phyloP scores from a whole-genome alignment of 2,797 vertebrate species.

The Anableps anableps region DNA sequence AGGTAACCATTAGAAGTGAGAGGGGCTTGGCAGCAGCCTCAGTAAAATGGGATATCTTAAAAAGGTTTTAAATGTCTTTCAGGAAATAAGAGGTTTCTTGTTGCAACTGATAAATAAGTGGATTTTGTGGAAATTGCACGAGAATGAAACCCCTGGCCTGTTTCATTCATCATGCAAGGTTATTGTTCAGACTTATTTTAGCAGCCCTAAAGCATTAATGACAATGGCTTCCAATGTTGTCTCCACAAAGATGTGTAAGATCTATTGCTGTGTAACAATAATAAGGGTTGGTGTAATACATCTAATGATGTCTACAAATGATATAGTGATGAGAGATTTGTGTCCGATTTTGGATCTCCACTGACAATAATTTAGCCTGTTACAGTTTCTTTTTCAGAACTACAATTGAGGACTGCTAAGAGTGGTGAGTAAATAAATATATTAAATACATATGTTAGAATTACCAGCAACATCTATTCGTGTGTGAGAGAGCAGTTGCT shows the following conservation, averaged over 20 bases:
- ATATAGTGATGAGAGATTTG: background rate
- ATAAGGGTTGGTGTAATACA: background rate
- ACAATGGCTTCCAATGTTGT: constrained; percentile 19
- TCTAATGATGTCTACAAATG: background rate
- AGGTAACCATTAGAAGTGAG: constrained; percentile 75
- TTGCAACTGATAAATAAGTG: constrained; percentile 38
- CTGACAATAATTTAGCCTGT: background rate
- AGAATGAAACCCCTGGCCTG: constrained; percentile 6
- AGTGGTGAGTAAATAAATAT: background rate
- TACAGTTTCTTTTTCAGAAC: background rate
- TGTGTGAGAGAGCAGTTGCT: background rate
- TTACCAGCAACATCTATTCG: background rate
- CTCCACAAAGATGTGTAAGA: constrained; percentile 39
- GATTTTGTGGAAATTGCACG: constrained; percentile 19
- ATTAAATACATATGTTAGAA: background rate
- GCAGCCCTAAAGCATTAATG: constrained; percentile 9
- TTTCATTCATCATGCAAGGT: constrained; percentile 4
- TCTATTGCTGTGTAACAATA: constrained; percentile 10
- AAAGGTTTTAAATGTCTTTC: constrained; percentile 42
- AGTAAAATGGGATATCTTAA: constrained; percentile 65
- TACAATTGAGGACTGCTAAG: background rate
- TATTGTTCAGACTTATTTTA: constrained; percentile 10
- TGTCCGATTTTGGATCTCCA: background rate
- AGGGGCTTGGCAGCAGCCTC: constrained; percentile 59
- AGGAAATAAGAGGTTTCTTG: constrained; percentile 44